Evolutionary conservation across 2,888 invertebrate species (phyloP), one percentile per base, ranked within the genome.

Genomic region (Melangyna quadrimaculata): DNA sequence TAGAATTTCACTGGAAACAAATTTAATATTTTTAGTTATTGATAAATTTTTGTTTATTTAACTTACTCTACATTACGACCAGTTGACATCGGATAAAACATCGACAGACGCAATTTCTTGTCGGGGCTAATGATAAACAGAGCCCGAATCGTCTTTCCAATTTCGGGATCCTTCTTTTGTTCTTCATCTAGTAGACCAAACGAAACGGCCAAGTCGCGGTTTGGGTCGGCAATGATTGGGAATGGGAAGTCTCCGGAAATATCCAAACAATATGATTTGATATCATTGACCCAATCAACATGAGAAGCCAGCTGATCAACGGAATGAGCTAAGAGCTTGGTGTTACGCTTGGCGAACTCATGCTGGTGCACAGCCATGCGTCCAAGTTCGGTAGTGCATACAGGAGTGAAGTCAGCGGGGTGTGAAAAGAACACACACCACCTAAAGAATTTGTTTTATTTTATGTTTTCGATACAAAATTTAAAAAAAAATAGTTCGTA

Each of bases 381-480:
- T 3, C 96, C 96, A 88, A 98, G 92, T 91, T 97, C 97, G 0
- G 97, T 97, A 6, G 97, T 98, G 90, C 97, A 98, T 0, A 97
- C 97, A 0, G 97, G 97, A 0, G 97, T 98, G 91, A 95, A 98
- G 91, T 97, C 97, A 10, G 96, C 95, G 0, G 97, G 97, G 91
- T 97, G 97, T 0, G 97, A 97, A 91, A 97, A 97, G 27, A 97
- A 92, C 89, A 97, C 95, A 77, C 96, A 95, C 98, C 98, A 97
- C 55, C 96, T 96, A 89, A 37, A 14, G 14, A 14, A 14, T 14
- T 14, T 14, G 35, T 37, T 37, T 10, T 5, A 14, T 1, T 5
- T 37, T 14, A 14, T 5, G 10, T 37, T 37, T 37, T 3, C 37
- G 5, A 37, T 14, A 14, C 1, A 2, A 37, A 14, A 14, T 37